Evolutionary conservation across 2,797 vertebrate species (phyloP).

Genomic region (Sebastiscus albofasciatus): DNA sequence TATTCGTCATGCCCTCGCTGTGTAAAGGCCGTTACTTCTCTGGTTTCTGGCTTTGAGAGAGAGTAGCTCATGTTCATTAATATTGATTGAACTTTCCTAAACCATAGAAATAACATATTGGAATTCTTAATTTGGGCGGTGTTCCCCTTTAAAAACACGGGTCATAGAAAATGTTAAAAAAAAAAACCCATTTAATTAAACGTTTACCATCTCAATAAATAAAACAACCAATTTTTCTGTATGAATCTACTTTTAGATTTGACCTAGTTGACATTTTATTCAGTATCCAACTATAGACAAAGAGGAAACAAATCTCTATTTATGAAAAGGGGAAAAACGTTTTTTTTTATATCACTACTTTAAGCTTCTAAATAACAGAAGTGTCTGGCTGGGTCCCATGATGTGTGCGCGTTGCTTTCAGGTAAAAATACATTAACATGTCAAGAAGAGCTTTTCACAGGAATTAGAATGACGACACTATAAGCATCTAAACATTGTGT

Average conservation of each 20-base stretch:
- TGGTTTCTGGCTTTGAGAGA: no score
- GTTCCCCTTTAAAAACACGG: fast-evolving
- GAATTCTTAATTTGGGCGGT: no score
- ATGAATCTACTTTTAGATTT: neutral
- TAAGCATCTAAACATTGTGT: neutral
- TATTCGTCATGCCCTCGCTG: no score
- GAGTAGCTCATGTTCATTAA: no score
- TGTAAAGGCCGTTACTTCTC: no score
- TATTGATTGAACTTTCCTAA: no score
- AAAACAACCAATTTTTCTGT: neutral
- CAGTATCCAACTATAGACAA: constrained; percentile 23
- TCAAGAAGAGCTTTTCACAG: neutral
- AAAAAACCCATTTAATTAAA: neutral
- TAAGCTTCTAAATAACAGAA: constrained; percentile 48
- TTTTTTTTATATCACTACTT: constrained; percentile 18
- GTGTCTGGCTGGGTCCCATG: constrained; percentile 60
- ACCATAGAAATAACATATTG: no score
- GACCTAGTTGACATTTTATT: constrained; percentile 41
- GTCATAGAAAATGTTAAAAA: neutral
- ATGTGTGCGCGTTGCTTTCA: constrained; percentile 19
- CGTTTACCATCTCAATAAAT: neutral
- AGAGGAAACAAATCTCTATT: constrained; percentile 61
- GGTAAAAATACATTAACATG: constrained; percentile 25
- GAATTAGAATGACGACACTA: neutral
- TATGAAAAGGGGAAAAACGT: constrained; percentile 50